Evolutionary conservation across 2,113 vertebrate genomes (phyloP).

Genomic region (Colinus virginianus): DNA sequence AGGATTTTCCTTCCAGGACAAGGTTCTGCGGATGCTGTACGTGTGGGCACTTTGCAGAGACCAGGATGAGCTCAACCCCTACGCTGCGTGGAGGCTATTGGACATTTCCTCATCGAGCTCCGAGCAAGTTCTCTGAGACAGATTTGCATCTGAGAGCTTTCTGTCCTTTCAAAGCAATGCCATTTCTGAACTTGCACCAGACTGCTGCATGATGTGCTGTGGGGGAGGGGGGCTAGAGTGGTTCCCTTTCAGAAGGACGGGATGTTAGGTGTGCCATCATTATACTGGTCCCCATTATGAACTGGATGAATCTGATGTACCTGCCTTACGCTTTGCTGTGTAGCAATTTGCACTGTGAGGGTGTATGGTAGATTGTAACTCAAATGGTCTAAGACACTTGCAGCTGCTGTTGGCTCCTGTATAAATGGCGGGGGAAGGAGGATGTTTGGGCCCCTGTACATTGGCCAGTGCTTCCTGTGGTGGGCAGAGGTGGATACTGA

Average conservation of each 20-base stretch:
- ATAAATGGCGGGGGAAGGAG: not conserved
- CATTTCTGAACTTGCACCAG: fast-evolving
- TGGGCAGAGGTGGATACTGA: not conserved
- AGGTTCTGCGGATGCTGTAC: slow-evolving; percentile 93
- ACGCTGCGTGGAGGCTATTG: slow-evolving; percentile 92
- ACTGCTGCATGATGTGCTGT: not conserved
- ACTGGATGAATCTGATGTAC: fast-evolving
- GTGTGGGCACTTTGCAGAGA: slow-evolving; percentile 97
- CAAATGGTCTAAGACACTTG: not conserved
- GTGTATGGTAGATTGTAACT: not conserved
- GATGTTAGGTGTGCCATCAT: not conserved
- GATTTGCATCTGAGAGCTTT: not conserved
- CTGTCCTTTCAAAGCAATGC: not conserved
- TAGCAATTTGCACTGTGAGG: not conserved
- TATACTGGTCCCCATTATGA: not conserved
- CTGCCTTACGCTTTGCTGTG: not conserved
- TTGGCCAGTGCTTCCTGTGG: not conserved
- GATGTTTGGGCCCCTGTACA: not conserved
- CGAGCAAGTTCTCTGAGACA: slow-evolving; percentile 90
- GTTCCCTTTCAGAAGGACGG: not conserved
- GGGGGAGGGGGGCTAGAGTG: not conserved
- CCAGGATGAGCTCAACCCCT: slow-evolving; percentile 93
- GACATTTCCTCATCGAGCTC: slow-evolving; percentile 95
- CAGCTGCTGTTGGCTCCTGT: not conserved
- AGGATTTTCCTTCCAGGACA: slow-evolving; percentile 80